phyloP scores from a whole-genome alignment of 92 coral and sea anemone genomes.

The Epizoanthus stellaris region DNA sequence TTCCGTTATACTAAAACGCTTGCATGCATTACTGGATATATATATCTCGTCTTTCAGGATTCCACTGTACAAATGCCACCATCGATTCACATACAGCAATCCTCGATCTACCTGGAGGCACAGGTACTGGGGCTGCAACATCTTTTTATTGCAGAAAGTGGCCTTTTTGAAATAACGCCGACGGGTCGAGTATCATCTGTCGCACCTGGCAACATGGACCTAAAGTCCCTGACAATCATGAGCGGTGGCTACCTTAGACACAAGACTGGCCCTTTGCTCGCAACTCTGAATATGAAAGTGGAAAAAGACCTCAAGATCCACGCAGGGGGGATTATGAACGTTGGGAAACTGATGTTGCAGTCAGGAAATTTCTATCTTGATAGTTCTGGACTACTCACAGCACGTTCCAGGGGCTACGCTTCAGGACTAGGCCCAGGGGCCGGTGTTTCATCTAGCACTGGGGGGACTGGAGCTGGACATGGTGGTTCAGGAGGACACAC shows the following conservation, averaged over 20 bases:
- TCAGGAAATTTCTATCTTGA: conserved; percentile 61
- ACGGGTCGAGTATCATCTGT: conserved; percentile 54
- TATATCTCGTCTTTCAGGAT: conserved; percentile 18
- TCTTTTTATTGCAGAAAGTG: conserved; percentile 54
- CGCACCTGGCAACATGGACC: conserved; percentile 43
- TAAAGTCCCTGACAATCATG: conserved; percentile 57
- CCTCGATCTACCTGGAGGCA: conserved; percentile 46
- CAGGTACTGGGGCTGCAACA: conserved; percentile 51
- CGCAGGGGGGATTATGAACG: conserved; percentile 63
- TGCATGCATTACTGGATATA: background rate
- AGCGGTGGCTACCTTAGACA: conserved; percentile 66
- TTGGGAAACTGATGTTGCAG: conserved; percentile 54
- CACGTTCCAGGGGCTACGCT: conserved; percentile 65
- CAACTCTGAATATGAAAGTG: conserved; percentile 44
- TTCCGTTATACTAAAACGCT: background rate
- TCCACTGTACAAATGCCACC: conserved; percentile 51
- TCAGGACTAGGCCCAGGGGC: conserved; percentile 59
- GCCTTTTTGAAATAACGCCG: conserved; percentile 64
- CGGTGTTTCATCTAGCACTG: conserved; percentile 51
- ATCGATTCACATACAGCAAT: conserved; percentile 43
- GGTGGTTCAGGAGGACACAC: conserved; percentile 80
- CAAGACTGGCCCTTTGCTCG: conserved; percentile 50
- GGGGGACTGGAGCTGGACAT: conserved; percentile 81
- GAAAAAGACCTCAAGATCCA: conserved; percentile 53
- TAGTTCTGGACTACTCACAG: conserved; percentile 65